Evolutionary conservation across 2,797 vertebrate genomes (phyloP), one percentile per base, ranked within the genome.

Genomic region (Eidolon dupreanum): DNA sequence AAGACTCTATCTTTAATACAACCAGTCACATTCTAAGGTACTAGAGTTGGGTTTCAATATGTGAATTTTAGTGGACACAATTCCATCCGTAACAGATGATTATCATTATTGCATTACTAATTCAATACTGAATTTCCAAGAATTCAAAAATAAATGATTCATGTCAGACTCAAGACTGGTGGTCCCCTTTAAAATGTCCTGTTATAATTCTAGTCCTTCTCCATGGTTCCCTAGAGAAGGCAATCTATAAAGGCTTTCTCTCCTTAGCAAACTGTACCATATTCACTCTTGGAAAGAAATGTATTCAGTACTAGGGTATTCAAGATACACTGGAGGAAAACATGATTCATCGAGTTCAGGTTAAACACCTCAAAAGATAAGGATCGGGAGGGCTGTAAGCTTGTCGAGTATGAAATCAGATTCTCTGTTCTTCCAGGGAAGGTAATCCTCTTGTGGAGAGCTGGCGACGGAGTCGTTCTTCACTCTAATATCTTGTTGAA

Each of bases 331-430:
- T 57, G 68, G 46, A 70, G 46, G 65, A 68, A 92, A 77, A 93
- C 13, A 85, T n/a, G 57, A 95, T 63, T 91, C 17, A 83, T 90
- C 77, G 79, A 88, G 38, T 49, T 86, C 36, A 83, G 79, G 53
- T 55, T 89, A 79, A 93, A 51, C 43, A 85, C 6, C 36, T 82
- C 51, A n/a, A 36, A 63, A 94, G 53, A 36, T 31, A 92, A 89
- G 79, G 43, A 68, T 74, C 1, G 5, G n/a, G 36, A 9, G 46
- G 31, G 1, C 22, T 26, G 17, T 63, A 75, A 87, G 57, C 65
- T 59, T 92, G 49, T 65, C 0, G 4, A 53, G 41, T 15, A 13
- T 61, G 77, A 88, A n/a, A 22, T 31, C 36, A 68, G 84, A 28
- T 55, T 74, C 36, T 41, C 36, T 5, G 0, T 43, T 71, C 65